Percentiles rank a stretch among this genome's conserved stretches.
These are phyloP conservation scores for Dendropsophus ebraccatus DNA, from an alignment of 2,113 vertebrate genomes.

Conservation along the genomic window DNA sequence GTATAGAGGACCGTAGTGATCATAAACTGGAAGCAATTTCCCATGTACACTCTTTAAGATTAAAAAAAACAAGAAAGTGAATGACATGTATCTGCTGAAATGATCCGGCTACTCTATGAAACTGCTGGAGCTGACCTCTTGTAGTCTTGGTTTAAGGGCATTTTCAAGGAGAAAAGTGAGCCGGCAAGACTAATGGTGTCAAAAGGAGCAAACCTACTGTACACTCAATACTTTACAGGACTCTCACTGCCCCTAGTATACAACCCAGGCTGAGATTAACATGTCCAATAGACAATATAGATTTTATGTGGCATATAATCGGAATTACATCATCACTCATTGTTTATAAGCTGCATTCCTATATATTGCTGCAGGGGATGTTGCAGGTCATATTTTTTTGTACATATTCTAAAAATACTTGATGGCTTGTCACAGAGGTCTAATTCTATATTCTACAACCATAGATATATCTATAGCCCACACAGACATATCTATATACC, in stretches of 20 bases:
- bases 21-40: background rate
- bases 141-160: background rate
- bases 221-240: background rate
- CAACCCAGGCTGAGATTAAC: background rate
- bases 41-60: background rate
- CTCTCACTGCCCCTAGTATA: background rate
- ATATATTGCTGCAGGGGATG: background rate
- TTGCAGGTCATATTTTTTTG: background rate
- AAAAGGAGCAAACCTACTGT: background rate
- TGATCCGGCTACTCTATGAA: background rate
- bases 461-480: constrained; percentile 38
- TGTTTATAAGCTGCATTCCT: background rate
- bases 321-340: background rate
- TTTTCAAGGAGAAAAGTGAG: background rate
- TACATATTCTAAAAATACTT: constrained; percentile 2
- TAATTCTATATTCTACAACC: constrained; percentile 17
- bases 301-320: background rate
- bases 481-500: constrained; percentile 50
- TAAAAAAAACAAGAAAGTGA: background rate
- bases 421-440: background rate
- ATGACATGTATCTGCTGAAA: background rate
- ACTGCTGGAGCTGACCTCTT: background rate
- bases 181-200: background rate
- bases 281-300: background rate
- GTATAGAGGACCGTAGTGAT: background rate